phyloP scores from a whole-genome alignment of 2,113 vertebrate genomes.

The Gorilla gorilla region DNA sequence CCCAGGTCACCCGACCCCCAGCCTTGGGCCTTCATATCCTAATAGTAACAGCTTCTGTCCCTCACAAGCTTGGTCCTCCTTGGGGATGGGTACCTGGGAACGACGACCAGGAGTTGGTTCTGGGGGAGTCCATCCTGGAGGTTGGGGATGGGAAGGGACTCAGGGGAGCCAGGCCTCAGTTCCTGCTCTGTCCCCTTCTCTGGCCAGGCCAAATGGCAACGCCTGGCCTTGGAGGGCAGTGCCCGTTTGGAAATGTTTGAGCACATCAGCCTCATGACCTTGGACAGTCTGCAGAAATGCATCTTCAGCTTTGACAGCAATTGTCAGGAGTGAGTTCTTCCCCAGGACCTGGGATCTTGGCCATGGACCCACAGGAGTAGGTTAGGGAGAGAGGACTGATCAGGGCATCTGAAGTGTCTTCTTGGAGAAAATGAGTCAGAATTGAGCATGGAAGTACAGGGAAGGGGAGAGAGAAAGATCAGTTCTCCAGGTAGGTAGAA shows the following conservation, averaged over 20 bases:
- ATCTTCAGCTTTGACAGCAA: conserved; percentile 91
- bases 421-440: neutral
- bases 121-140: neutral
- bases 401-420: neutral
- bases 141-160: neutral
- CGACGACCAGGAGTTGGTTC: neutral
- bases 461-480: neutral
- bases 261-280: conserved; percentile 91
- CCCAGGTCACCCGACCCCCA: neutral
- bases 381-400: neutral
- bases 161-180: neutral
- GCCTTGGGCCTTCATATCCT: neutral
- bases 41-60: neutral
- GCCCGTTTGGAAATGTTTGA: conserved; percentile 88
- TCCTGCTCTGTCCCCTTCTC: neutral
- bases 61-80: neutral
- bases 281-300: conserved; percentile 92
- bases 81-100: neutral
- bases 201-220: conserved; percentile 87
- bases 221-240: conserved; percentile 53
- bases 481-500: neutral
- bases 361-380: neutral
- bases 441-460: neutral
- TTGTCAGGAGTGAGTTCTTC: conserved; percentile 89
- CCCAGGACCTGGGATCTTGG: neutral